Conservation (phyloP, 2,797 vertebrate genomes). For the Pangasius sanitwongsei region DNA sequence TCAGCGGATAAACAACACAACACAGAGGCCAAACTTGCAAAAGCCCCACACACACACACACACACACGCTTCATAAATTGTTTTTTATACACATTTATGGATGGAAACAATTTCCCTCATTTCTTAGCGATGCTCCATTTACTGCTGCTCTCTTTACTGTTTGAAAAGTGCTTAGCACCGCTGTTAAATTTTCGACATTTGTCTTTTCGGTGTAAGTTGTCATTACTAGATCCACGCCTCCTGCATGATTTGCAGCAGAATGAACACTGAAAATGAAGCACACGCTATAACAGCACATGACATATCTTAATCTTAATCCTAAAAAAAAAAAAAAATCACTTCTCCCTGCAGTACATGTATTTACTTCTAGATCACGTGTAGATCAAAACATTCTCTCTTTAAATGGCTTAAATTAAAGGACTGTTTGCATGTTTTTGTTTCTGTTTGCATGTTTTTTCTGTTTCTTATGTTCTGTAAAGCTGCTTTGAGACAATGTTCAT, state of each 20-base stretch:
- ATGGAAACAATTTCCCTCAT: background rate
- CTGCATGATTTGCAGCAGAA: background rate
- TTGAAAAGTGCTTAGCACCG: background rate
- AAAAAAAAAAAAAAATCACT: too few species aligned
- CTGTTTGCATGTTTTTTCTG: too few species aligned
- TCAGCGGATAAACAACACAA: slow-evolving; percentile 15
- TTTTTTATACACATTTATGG: background rate
- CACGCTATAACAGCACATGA: background rate
- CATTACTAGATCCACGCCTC: background rate
- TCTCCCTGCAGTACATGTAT: background rate
- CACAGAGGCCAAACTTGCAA: background rate
- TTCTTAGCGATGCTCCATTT: background rate
- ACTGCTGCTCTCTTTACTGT: background rate
- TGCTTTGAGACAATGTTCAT: too few species aligned
- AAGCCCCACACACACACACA: background rate
- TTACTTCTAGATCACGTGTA: background rate
- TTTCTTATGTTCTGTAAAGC: too few species aligned
- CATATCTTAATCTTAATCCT: background rate
- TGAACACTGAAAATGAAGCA: background rate
- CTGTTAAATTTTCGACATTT: background rate
- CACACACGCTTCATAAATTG: background rate
- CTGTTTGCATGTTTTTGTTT: too few species aligned
- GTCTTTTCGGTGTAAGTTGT: background rate
- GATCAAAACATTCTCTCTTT: background rate
- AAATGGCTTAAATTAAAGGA: background rate